Evolutionary conservation across 1,140 invertebrate species (phyloP).

Genomic region (Eubasilissa regina): DNA sequence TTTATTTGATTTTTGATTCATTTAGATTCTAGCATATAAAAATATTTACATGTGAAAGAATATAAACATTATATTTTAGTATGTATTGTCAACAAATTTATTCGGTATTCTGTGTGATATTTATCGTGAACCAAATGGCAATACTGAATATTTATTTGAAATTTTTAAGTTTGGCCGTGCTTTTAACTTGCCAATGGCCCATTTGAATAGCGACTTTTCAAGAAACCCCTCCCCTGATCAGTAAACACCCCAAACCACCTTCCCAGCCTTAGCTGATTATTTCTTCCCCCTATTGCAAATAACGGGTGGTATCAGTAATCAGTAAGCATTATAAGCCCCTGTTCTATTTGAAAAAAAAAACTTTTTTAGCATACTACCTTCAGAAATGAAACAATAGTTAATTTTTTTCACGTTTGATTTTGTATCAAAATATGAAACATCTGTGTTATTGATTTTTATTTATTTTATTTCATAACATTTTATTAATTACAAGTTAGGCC

Average conservation of each 20-base stretch:
- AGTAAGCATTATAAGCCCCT: conserved; percentile 21
- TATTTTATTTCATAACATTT: no score
- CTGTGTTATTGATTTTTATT: no score
- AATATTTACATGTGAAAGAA: background rate
- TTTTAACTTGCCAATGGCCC: conserved; percentile 15
- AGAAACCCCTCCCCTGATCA: conserved; percentile 18
- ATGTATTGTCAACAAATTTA: no score
- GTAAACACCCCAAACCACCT: background rate
- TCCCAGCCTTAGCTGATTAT: background rate
- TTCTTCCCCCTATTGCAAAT: conserved; percentile 7
- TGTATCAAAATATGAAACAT: no score
- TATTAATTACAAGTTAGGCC: no score
- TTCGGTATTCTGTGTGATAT: no score
- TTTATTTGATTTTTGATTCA: no score
- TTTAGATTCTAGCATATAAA: no score
- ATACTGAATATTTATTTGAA: no score
- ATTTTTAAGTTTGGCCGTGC: background rate
- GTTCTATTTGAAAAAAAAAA: conserved; percentile 18
- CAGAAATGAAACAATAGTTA: background rate
- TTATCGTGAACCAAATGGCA: no score
- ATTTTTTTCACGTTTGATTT: no score
- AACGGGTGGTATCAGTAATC: conserved; percentile 22
- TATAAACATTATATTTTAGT: no score
- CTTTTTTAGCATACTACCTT: background rate
- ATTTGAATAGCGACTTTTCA: conserved; percentile 35